Evolutionary conservation across 2,888 invertebrate genomes (phyloP).

Genomic region (Plemyria rubiginata): DNA sequence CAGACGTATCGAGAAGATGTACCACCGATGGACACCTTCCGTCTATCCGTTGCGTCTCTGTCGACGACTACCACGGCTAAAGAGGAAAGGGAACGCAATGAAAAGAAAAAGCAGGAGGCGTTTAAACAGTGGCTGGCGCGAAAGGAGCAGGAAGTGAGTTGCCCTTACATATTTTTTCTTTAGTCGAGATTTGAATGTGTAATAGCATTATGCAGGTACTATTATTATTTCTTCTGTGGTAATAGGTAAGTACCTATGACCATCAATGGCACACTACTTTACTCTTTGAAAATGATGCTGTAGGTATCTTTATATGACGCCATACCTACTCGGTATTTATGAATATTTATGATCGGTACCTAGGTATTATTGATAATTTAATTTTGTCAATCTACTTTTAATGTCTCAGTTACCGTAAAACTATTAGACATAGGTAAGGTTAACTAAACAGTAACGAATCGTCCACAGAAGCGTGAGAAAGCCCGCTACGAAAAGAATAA

Average conservation of each 20-base stretch:
- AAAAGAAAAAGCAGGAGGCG: constrained; percentile 71
- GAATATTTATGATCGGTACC: too few species aligned
- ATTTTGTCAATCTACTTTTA: too few species aligned
- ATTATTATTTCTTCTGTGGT: too few species aligned
- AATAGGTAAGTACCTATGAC: too few species aligned
- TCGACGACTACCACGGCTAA: constrained; percentile 78
- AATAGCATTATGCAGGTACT: too few species aligned
- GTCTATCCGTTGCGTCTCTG: constrained; percentile 73
- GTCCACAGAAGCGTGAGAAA: constrained; percentile 64
- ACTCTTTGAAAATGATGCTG: too few species aligned
- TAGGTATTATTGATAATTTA: too few species aligned
- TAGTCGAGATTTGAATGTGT: background rate
- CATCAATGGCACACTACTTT: too few species aligned
- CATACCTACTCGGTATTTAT: too few species aligned
- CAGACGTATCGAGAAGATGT: constrained; percentile 73
- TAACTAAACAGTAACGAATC: background rate
- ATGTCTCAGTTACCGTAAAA: too few species aligned
- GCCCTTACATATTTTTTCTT: background rate
- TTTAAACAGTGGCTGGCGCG: constrained; percentile 73
- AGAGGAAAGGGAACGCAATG: constrained; percentile 72
- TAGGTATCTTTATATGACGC: too few species aligned
- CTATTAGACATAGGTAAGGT: too few species aligned
- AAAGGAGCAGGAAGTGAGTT: constrained; percentile 73
- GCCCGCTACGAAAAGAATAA: constrained; percentile 63
- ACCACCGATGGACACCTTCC: constrained; percentile 65